Evolutionary conservation across 2,888 invertebrate species (phyloP).

Genomic region (Amitus sp.): DNA sequence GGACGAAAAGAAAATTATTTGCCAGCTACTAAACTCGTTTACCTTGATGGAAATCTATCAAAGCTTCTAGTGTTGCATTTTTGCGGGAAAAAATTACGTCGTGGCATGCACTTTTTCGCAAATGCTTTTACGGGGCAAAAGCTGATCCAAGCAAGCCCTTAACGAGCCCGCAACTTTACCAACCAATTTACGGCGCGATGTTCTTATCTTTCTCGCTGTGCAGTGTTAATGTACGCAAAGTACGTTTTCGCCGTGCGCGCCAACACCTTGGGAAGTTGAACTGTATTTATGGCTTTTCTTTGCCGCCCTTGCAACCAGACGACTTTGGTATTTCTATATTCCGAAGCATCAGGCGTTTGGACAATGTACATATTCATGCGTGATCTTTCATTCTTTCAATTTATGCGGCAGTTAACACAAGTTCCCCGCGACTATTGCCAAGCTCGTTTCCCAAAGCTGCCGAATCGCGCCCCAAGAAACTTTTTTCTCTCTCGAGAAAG

Average conservation of each 20-base stretch:
- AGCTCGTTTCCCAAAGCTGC: not conserved
- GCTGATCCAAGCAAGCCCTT: slow-evolving; percentile 38
- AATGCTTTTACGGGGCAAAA: slow-evolving; percentile 30
- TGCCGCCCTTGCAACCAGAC: slow-evolving; percentile 6
- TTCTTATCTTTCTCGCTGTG: slow-evolving; percentile 22
- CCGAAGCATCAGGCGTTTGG: slow-evolving; percentile 1
- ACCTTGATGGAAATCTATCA: too few relatives aligned
- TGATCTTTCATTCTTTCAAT: not conserved
- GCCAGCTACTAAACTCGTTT: too few relatives aligned
- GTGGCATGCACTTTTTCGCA: not conserved
- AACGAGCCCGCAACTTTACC: slow-evolving; percentile 24
- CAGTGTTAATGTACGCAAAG: slow-evolving; percentile 18
- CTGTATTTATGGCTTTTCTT: slow-evolving; percentile 14
- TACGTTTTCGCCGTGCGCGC: not conserved
- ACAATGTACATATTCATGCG: slow-evolving; percentile 1
- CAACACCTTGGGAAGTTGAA: not conserved
- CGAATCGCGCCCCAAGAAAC: too few relatives aligned
- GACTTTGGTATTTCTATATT: slow-evolving; percentile 7
- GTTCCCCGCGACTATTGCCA: not conserved
- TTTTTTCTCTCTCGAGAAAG: too few relatives aligned
- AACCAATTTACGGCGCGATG: slow-evolving; percentile 10
- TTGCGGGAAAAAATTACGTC: too few relatives aligned
- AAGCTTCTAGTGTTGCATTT: too few relatives aligned
- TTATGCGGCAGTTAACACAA: slow-evolving; percentile 14
- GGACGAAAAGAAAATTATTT: too few relatives aligned